These are phyloP conservation scores for Antigone vipio DNA, from an alignment of 2,113 vertebrate species.

Conservation along the genomic window DNA sequence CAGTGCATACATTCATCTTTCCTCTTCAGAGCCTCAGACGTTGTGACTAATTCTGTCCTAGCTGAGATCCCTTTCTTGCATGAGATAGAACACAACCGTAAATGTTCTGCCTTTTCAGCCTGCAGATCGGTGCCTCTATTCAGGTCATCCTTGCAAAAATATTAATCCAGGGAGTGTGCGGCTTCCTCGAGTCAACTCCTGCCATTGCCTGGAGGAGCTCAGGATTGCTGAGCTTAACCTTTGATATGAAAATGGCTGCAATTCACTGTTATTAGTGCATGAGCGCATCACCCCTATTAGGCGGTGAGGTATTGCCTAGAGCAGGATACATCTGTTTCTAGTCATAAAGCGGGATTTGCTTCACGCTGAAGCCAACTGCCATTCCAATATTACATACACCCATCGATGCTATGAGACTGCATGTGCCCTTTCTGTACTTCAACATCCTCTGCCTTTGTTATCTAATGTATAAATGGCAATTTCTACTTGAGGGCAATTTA, in stretches of 20 bases:
- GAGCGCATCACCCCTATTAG: neutral
- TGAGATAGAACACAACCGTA: neutral
- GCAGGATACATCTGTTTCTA: slow-evolving; percentile 33
- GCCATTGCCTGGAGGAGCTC: slow-evolving; percentile 33
- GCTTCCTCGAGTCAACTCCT: slow-evolving; percentile 22
- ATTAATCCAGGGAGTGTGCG: slow-evolving; percentile 37
- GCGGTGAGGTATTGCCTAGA: neutral
- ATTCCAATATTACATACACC: neutral
- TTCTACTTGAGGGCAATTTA: neutral
- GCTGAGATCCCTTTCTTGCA: neutral
- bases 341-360: slow-evolving; percentile 49
- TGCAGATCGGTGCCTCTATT: neutral
- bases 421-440: neutral
- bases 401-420: neutral
- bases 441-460: neutral
- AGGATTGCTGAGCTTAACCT: slow-evolving; percentile 57
- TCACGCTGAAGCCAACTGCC: slow-evolving; percentile 12
- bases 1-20: neutral
- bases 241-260: slow-evolving; percentile 58
- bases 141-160: slow-evolving; percentile 46
- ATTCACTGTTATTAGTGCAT: slow-evolving; percentile 53
- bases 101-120: neutral
- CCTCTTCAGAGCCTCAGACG: neutral
- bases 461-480: slow-evolving; percentile 9
- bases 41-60: neutral